Evolutionary conservation across 2,888 invertebrate genomes (phyloP).

Genomic region (Lasius fuliginosus): DNA sequence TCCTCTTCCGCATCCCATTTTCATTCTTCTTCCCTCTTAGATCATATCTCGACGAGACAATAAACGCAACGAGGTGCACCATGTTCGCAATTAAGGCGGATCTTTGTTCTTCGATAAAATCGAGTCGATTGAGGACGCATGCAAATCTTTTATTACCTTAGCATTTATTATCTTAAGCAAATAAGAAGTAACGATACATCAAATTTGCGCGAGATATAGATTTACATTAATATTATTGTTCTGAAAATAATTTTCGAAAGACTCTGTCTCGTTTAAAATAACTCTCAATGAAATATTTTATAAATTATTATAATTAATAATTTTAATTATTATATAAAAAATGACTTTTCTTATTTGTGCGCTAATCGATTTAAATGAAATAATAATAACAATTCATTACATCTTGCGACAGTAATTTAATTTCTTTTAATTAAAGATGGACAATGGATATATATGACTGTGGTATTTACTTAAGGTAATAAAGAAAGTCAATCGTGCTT

Average conservation of each 20-base stretch:
- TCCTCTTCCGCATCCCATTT: slow-evolving; percentile 10
- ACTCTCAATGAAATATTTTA: background rate
- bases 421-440: slow-evolving; percentile 17
- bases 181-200: background rate
- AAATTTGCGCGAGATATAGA: background rate
- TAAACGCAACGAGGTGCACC: slow-evolving; percentile 78
- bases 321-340: background rate
- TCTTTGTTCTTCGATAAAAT: slow-evolving; percentile 77
- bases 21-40: slow-evolving; percentile 43
- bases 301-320: background rate
- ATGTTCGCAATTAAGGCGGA: slow-evolving; percentile 60
- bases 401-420: background rate
- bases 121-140: background rate
- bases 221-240: background rate
- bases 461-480: background rate
- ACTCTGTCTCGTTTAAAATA: background rate
- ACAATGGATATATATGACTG: background rate
- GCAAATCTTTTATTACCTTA: too few species aligned
- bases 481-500: background rate
- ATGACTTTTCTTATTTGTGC: background rate
- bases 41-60: slow-evolving; percentile 68
- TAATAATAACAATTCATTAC: background rate
- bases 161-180: slow-evolving; percentile 1
- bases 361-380: background rate
- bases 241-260: background rate